Evolutionary conservation across 2,888 invertebrate genomes (phyloP), one percentile per base, ranked within the genome.

Genomic region (Scelioninae gen. 1): DNA sequence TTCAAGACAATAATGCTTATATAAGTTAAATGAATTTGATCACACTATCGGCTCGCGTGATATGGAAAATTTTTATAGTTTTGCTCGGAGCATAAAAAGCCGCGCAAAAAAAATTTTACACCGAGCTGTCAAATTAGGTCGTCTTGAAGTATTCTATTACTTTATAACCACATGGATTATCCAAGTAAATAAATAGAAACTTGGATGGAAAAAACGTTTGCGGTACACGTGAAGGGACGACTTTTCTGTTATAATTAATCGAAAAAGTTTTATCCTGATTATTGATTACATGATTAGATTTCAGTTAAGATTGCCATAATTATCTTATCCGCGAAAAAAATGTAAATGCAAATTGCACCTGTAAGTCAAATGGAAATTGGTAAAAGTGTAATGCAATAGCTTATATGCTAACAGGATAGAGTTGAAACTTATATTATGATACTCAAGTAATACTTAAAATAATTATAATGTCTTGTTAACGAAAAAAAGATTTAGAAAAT

Each of bases 211-310:
- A 47, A 65, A 43, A 40, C 38, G 58, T n/a, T 47, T 5, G 8
- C 45, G 5, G 55, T 49, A 11, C 38, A 69, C 16, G 40, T 16
- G 31, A 74, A 47, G n/a, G 56, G 40, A 60, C 16, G 47, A 23
- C 32, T 38, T 66, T 68, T 6, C 15, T 8, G 23, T 7, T 40
- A 5, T 38, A 53, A 51, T 60, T 60, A 77, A 62, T 45, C 31
- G 40, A 34, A 45, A 79, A 79, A 68, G 53, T 15, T 53, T 38
- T 10, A 31, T 45, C 62, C 34, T 9, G 65, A 66, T 62, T 72
- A 66, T 66, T 68, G 72, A 79, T 79, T 55, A 32, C 40, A 34
- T 47, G 71, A 69, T 53, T 43, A 49, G 65, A 66, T 72, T 62
- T 62, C 32, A 29, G 5, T 23, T 23, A 5, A 53, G 58, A 72